Evolutionary conservation across 2,888 invertebrate genomes (phyloP), one percentile per base, ranked within the genome.

Genomic region (Coenonympha glycerion): DNA sequence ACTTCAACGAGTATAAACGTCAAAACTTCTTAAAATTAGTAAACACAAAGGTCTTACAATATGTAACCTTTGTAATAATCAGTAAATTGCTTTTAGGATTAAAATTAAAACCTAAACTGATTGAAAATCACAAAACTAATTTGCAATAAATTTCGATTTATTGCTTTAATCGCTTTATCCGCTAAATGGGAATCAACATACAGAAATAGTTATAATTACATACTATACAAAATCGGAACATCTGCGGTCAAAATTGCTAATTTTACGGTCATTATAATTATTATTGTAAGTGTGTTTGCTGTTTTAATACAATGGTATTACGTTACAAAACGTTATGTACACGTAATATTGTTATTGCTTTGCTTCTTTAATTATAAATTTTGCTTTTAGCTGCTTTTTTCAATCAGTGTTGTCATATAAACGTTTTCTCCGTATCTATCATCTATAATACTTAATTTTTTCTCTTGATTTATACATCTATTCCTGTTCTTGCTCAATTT

Each of bases 131-230:
- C 28, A 28, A 41, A 28, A 28, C 28, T 41, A 41, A 41, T 41
- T 41, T 18, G 3, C 28, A 41, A 18, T 41, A 26, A 40, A 15
- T 41, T 41, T 37, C 37, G 22, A 37, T 37, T 22, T 37, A 13
- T 37, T 18, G 41, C 30, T 41, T 19, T 30, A 30, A 30, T 11
- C 41, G 19, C 30, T 19, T 41, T 30, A 28, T 30, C 30, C 18
- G 28, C 41, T 30, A 11, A 21, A 39, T 24, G 22, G 1, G 24
- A 39, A 41, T 41, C 28, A 28, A 19, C 18, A 19, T 30, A 41
- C 28, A 30, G n/a, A n/a, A 41, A 41, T 41, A 19, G 28, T 30
- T 41, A 30, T 30, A 30, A 41, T 39, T 30, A 41, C 19, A 41
- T 11, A 19, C 18, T n/a, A 19, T 11, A 19, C 19, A 6, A 19